Percentiles rank a stretch among this genome's conserved stretches.
Evolutionary conservation across 2,113 vertebrate species (phyloP).

Genomic region (Notothenia coriiceps): DNA sequence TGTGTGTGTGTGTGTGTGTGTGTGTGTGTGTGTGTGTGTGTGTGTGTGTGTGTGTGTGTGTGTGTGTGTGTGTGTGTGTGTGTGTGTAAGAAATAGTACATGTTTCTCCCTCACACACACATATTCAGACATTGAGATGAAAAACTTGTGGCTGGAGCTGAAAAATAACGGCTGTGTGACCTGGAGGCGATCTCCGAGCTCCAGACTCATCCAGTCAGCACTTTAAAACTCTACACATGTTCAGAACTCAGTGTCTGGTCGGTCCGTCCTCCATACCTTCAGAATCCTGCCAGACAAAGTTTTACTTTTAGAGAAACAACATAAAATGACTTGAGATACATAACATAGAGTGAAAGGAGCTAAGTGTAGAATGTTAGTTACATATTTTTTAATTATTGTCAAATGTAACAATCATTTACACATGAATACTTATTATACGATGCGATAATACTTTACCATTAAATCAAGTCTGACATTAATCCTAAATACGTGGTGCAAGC

Average conservation of each 20-base stretch:
- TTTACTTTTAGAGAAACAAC: neutral
- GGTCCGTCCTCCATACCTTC: neutral
- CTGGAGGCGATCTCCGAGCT: conserved; percentile 32
- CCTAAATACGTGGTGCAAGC: too few species aligned
- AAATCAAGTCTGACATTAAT: too few species aligned
- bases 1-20: too few species aligned
- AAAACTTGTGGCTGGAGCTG: conserved; percentile 24
- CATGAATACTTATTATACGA: too few species aligned
- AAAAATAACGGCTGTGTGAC: conserved; percentile 59
- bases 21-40: too few species aligned
- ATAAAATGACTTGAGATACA: too few species aligned
- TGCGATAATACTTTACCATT: too few species aligned
- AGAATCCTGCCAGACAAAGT: neutral
- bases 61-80: too few species aligned
- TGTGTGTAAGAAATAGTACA: conserved; percentile 20
- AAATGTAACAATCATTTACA: too few species aligned
- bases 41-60: too few species aligned
- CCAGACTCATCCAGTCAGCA: conserved; percentile 42
- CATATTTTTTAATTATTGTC: too few species aligned
- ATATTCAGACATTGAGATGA: conserved; percentile 31
- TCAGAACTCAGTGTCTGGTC: neutral
- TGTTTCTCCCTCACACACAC: neutral
- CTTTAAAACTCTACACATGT: neutral
- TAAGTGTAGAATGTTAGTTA: neutral
- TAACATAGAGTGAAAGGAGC: neutral